Conservation (phyloP, 2,888 invertebrate genomes). For the Drosophila merina region DNA sequence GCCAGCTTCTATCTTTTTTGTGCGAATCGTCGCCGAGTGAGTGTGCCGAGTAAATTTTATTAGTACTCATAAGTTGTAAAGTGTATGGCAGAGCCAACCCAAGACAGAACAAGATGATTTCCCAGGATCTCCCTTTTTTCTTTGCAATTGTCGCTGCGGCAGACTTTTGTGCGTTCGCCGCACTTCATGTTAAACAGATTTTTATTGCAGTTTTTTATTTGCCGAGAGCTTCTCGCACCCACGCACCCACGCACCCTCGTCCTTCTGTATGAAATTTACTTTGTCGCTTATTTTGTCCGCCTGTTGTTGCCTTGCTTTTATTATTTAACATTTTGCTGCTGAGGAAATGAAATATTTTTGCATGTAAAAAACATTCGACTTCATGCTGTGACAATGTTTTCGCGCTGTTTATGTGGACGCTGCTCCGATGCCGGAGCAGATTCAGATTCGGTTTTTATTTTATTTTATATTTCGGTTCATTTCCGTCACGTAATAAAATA, state of each 20-base stretch:
- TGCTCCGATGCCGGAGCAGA: background rate
- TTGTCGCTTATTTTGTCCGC: conserved; percentile 54
- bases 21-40: conserved; percentile 51
- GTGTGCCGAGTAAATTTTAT: conserved; percentile 73
- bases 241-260: too few species aligned
- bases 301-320: conserved; percentile 49
- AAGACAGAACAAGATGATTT: conserved; percentile 35
- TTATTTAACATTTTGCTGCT: conserved; percentile 72
- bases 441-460: conserved; percentile 18
- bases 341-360: conserved; percentile 80
- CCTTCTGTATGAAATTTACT: conserved; percentile 55
- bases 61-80: conserved; percentile 76
- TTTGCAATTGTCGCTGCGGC: conserved; percentile 44
- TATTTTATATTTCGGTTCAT: conserved; percentile 69
- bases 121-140: conserved; percentile 14
- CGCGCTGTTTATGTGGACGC: conserved; percentile 65
- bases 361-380: conserved; percentile 78
- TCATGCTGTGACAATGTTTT: conserved; percentile 78
- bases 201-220: conserved; percentile 70
- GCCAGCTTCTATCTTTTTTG: conserved; percentile 22
- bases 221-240: conserved; percentile 27
- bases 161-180: conserved; percentile 52
- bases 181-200: conserved; percentile 77
- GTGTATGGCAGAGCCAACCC: conserved; percentile 56
- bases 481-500: conserved; percentile 77